Base-by-base conservation (phyloP, 1,140 invertebrate species). In the Caenorhabditis remanei region DNA sequence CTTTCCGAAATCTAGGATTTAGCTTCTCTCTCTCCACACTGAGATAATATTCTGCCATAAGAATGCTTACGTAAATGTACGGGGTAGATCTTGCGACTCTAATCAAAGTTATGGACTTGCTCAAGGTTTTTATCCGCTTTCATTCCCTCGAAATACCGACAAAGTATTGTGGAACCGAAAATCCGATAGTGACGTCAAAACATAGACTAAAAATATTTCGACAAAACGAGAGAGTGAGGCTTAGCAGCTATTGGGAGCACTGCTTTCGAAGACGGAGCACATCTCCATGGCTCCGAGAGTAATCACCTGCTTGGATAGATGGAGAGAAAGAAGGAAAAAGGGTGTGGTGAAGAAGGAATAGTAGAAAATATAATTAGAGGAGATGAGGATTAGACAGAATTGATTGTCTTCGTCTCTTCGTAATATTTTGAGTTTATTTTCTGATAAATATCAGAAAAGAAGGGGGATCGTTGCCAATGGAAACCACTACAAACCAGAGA, bases 261-360 rank as follows among this genome's bases (percentile, higher is more conserved):
- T 40, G 24, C 16, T 16, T 21, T 24, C 19, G 8, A 4, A 40
- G 24, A n/a, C 61, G 13, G 61, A 65, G 67, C 67, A 75, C 41
- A 75, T 75, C 67, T 75, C 67, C 67, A 75, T 75, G 67, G 43
- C 24, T 75, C 41, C 67, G 67, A 75, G n/a, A 46, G 43, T 75
- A 75, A 75, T 75, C 67, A 75, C 67, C 67, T 75, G 84, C 84
- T 85, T 56, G 32, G 32, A 84, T 32, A 53, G 79, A 11, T 7
- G 55, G 55, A 58, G 43, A 84, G 50, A 84, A n/a, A 58, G 24
- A 56, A 43, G 16, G 21, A 84, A 19, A 84, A n/a, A 58, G 53
- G 41, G 19, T 8, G 6, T 50, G 55, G 58, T 19, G 65, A 71
- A 19, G 41, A 75, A 32, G 32, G 43, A n/a, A 48, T 43, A 48